These are phyloP conservation scores for Plemyria rubiginata DNA, from an alignment of 2,888 invertebrate species.

Conservation along the genomic window DNA sequence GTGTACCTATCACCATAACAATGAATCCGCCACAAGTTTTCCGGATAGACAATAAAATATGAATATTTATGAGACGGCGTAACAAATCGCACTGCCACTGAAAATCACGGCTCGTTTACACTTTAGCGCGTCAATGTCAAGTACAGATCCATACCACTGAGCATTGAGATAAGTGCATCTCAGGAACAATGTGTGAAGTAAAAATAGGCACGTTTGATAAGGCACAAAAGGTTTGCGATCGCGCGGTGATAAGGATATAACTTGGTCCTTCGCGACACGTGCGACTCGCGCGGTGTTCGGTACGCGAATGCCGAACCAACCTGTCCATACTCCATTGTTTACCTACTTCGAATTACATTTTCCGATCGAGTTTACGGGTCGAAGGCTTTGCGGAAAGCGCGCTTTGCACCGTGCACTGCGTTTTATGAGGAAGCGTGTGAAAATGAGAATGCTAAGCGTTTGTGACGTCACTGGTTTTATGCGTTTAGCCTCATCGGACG, in stretches of 20 bases:
- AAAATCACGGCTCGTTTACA: conserved; percentile 58
- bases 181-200: conserved; percentile 52
- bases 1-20: conserved; percentile 77
- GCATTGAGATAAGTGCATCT: conserved; percentile 66
- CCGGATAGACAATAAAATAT: conserved; percentile 65
- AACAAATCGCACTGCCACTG: conserved; percentile 65
- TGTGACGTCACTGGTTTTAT: conserved; percentile 18
- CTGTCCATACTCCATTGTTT: conserved; percentile 80
- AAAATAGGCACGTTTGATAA: conserved; percentile 66
- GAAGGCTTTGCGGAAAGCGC: conserved; percentile 64
- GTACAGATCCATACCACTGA: conserved; percentile 61
- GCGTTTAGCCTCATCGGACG: conserved; percentile 13
- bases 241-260: conserved; percentile 58
- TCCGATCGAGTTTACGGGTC: conserved; percentile 78
- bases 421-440: conserved; percentile 25
- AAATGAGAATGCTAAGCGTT: conserved; percentile 15
- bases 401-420: conserved; percentile 13
- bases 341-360: conserved; percentile 75
- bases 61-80: conserved; percentile 67
- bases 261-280: conserved; percentile 63
- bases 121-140: conserved; percentile 63
- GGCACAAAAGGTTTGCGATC: conserved; percentile 63
- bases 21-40: conserved; percentile 70
- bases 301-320: conserved; percentile 77
- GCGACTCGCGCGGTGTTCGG: conserved; percentile 70